These are phyloP conservation scores for Malurus splendens DNA, from an alignment of 2,797 vertebrate genomes.

Conservation along the genomic window DNA sequence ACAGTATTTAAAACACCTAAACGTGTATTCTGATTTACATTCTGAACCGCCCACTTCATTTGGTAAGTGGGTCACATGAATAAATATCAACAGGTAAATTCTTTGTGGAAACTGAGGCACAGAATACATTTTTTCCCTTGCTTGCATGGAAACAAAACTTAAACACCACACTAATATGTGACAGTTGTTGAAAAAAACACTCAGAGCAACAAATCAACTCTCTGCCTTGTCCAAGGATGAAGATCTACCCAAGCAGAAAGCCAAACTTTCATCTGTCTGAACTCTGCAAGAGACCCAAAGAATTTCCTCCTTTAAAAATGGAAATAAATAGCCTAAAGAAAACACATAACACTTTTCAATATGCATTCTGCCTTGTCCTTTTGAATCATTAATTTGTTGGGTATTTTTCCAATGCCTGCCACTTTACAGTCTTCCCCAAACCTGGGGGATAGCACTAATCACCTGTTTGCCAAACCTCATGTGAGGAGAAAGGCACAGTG, in stretches of 20 bases:
- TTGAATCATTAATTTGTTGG: neutral
- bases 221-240: neutral
- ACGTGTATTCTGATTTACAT: neutral
- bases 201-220: neutral
- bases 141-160: neutral
- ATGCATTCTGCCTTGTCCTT: neutral
- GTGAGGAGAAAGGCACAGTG: neutral
- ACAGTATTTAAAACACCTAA: neutral
- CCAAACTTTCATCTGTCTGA: neutral
- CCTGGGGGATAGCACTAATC: fast-evolving
- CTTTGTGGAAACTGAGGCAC: neutral
- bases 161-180: neutral
- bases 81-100: neutral
- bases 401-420: neutral
- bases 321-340: neutral
- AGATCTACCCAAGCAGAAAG: neutral
- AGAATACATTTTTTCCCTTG: neutral
- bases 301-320: neutral
- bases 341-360: neutral
- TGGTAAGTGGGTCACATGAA: neutral
- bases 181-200: neutral
- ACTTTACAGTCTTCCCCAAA: neutral
- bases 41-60: neutral
- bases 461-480: neutral
- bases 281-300: neutral